Evolutionary conservation across 2,888 invertebrate genomes (phyloP), one percentile per base, ranked within the genome.

Genomic region (Polymixis lichenea): DNA sequence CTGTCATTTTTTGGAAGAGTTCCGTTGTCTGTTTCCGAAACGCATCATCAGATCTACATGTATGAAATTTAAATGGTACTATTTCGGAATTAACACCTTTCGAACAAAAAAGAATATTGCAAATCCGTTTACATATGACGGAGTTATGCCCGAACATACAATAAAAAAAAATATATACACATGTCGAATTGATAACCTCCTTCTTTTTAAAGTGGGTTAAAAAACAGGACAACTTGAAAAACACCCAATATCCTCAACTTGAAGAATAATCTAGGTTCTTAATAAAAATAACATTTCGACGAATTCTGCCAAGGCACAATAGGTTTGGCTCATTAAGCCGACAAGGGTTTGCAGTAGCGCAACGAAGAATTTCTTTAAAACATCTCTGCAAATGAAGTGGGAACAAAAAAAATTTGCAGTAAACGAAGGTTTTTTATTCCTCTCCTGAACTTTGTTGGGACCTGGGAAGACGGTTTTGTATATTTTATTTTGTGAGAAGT

Each of bases 321-420:
- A 64, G 64, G 77, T 82, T 77, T 79, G 75, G 78, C 81, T 83
- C 84, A 80, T 87, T 86, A 87, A 75, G 82, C 79, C 88, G 89
- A 90, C 90, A 89, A 89, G 91, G 90, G 87, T 91, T 84, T 75
- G 22, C 46, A 55, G 43, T 13, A 55, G 55, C 65, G 77, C 70
- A 78, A 28, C 75, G 75, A 78, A 80, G 73, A 78, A 84, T 79
- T 86, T 83, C 72, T 86, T 84, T 78, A 80, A 85, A 87, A 84
- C 67, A 61, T 49, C 67, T 58, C 77, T 82, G 72, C 66, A 77
- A 86, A 87, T 86, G 86, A 87, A 87, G 87, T 78, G 78, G 2
- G 62, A 84, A 86, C 77, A 83, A 84, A 87, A 87, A 86, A 86
- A 32, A n/a, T n/a, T 60, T 15, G 78, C 72, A 65, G 68, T 25